phyloP scores from a whole-genome alignment of 2,797 vertebrate species.

The Phataginus tetradactyla region DNA sequence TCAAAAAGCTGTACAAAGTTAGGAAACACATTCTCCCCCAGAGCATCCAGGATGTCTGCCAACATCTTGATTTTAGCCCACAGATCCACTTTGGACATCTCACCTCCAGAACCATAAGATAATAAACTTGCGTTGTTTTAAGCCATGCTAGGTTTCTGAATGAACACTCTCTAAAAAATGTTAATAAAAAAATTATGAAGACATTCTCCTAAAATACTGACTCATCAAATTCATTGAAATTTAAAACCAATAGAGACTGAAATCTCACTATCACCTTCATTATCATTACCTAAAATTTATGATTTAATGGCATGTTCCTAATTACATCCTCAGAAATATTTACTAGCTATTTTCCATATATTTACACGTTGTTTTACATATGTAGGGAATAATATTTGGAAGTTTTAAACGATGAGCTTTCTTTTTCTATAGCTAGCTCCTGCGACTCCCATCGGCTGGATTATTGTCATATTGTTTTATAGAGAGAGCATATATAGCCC shows the following conservation, averaged over 20 bases:
- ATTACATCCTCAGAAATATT: background rate
- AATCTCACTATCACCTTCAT: background rate
- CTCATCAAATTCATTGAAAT: background rate
- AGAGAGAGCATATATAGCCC: background rate
- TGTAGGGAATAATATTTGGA: background rate
- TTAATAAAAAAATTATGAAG: background rate
- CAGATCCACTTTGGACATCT: background rate
- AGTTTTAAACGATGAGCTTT: background rate
- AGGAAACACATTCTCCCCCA: background rate
- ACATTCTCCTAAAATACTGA: background rate
- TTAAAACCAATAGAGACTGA: background rate
- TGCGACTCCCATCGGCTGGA: background rate
- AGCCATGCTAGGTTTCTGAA: background rate
- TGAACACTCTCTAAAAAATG: background rate
- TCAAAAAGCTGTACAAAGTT: background rate
- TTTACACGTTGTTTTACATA: background rate
- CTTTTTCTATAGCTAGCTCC: background rate
- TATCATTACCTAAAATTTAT: background rate
- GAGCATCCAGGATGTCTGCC: background rate
- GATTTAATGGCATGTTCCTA: background rate
- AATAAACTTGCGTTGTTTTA: background rate
- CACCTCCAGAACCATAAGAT: background rate
- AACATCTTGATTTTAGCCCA: background rate
- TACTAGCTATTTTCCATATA: background rate
- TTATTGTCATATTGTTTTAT: background rate